Base-by-base conservation (phyloP, 1,140 invertebrate species). In the Semibalanus balanoides region DNA sequence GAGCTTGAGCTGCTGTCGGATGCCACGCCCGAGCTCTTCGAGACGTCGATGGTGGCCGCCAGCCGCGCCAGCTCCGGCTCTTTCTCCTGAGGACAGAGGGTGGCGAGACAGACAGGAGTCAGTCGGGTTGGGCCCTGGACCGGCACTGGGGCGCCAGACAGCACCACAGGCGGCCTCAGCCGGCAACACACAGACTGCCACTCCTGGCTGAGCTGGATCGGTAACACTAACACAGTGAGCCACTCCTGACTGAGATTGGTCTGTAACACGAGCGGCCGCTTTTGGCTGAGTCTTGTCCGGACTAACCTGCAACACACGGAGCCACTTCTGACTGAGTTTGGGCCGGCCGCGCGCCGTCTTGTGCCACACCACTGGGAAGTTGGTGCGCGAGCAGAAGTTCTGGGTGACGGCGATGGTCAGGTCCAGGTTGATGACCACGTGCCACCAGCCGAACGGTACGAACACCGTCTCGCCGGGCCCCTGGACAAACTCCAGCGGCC, bases 381-480 rank as follows among this genome's bases (percentile, higher is more conserved):
- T 99, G 0, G 93, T 95, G 74, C 90, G 87, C 78, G 95, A 97
- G 83, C 93, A 96, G 84, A 98, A 99, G 84, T 99, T 99, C 84
- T 99, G 97, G 0, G 97, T 99, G 0, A 99, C 93, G 64, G 97
- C 97, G 75, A 99, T 90, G 0, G 97, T 99, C 77, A 93, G 90
- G 80, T 98, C 95, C 74, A 99, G 85, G 86, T 99, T 99, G 14
- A 99, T 85, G 28, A 99, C 97, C 64, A 99, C 97, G 85, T 99
- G 97, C 97, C 97, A 99, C 93, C 93, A 96, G 3, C 95, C 95
- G 30, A 93, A 95, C 30, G 97, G 97, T 72, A 99, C 96, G 87
- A 98, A 99, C 30, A 99, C 96, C 9, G 96, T 98, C 83, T 99
- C 97, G 43, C 97, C 97, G 70, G 97, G 95, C 80, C 90, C 89